A percentile compares a stretch with the other conserved stretches of the same genome.
These are phyloP conservation scores for Tricholaema leucomelas DNA, from an alignment of 2,113 vertebrate genomes.

Conservation along the genomic window DNA sequence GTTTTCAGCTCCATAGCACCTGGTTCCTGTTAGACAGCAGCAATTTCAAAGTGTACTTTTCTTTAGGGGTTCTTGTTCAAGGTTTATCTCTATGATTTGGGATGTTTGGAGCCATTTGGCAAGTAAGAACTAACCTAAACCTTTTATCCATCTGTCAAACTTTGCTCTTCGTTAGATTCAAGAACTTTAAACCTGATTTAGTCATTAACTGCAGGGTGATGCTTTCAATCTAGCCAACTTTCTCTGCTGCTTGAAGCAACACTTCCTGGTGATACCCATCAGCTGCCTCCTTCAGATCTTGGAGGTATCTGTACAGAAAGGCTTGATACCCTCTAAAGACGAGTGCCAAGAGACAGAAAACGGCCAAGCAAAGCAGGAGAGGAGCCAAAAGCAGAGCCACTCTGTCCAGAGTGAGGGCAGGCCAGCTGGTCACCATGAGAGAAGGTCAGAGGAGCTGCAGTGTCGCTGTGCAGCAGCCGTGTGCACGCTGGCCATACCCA, in stretches of 20 bases:
- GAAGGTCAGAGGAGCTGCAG: not conserved
- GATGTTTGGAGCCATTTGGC: not conserved
- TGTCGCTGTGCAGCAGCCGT: not conserved
- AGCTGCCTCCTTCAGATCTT: not conserved
- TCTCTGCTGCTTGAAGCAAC: not conserved
- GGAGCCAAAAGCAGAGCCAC: not conserved
- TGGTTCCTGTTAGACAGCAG: not conserved
- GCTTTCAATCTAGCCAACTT: not conserved
- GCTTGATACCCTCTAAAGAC: not conserved
- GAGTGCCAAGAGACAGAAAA: not conserved
- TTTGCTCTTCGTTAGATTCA: not conserved
- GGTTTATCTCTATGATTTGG: not conserved
- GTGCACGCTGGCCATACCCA: not conserved
- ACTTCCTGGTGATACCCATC: not conserved
- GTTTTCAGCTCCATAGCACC: not conserved
- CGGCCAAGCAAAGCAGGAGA: not conserved
- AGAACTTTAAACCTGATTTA: not conserved
- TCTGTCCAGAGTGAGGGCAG: not conserved
- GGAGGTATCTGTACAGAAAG: not conserved
- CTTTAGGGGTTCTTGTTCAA: not conserved
- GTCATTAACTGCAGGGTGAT: not conserved
- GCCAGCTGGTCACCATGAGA: not conserved
- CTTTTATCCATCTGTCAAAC: not conserved
- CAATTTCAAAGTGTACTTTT: not conserved
- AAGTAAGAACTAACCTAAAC: not conserved